These are phyloP conservation scores for Drosophila santomea DNA, from an alignment of 1,140 invertebrate genomes.

Conservation along the genomic window DNA sequence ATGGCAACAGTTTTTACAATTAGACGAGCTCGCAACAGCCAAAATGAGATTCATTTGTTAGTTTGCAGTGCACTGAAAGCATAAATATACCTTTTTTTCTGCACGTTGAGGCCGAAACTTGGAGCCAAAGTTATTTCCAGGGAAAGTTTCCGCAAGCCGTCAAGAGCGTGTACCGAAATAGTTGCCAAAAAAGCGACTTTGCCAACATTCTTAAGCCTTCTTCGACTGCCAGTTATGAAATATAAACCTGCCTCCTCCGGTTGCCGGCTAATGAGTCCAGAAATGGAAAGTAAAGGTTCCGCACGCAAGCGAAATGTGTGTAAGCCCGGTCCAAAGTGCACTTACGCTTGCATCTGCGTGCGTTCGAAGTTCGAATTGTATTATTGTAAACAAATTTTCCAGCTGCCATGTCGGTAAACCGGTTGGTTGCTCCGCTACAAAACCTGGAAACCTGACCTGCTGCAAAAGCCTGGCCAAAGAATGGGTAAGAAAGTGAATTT, in stretches of 20 bases:
- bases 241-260: conserved; percentile 20
- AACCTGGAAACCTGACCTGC: conserved; percentile 70
- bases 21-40: too few relatives aligned
- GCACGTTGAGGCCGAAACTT: conserved; percentile 34
- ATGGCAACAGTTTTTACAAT: not conserved
- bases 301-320: conserved; percentile 2
- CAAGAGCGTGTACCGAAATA: conserved; percentile 50
- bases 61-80: not conserved
- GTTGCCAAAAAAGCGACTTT: conserved; percentile 54
- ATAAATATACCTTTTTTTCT: conserved; percentile 1
- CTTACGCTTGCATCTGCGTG: conserved; percentile 46
- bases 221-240: conserved; percentile 42
- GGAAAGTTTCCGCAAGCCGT: conserved; percentile 63
- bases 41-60: too few relatives aligned
- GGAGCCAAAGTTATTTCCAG: conserved; percentile 66
- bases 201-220: conserved; percentile 46
- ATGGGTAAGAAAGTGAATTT: conserved; percentile 68
- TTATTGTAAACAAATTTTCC: conserved; percentile 74
- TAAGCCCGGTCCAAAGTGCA: conserved; percentile 39
- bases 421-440: conserved; percentile 57
- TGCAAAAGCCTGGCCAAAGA: conserved; percentile 34
- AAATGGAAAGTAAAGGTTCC: conserved; percentile 68
- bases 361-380: conserved; percentile 38
- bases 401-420: conserved; percentile 60
- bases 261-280: conserved; percentile 42